Percentiles rank a stretch among this genome's conserved stretches.
phyloP scores from a whole-genome alignment of 2,113 vertebrate genomes.

The Grammomys dolichurus region DNA sequence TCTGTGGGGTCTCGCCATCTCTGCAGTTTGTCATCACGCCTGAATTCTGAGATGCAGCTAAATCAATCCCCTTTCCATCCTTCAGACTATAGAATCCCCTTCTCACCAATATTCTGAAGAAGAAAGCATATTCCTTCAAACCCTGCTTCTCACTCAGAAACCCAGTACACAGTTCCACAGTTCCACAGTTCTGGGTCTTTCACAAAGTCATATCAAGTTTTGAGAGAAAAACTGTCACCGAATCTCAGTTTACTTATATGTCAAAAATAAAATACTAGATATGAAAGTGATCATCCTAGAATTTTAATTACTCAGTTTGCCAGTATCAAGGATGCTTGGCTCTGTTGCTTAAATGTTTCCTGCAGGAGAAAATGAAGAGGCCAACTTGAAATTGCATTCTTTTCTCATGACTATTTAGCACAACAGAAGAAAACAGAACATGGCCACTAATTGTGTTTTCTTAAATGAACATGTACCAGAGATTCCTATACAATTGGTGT shows the following conservation, averaged over 20 bases:
- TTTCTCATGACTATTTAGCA: not conserved
- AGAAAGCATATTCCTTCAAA: not conserved
- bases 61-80: not conserved
- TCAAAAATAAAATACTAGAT: not conserved
- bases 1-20: fast-evolving
- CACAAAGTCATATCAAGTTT: not conserved
- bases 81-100: not conserved
- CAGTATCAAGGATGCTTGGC: not conserved
- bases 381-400: not conserved
- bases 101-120: not conserved
- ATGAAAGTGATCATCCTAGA: not conserved
- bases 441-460: not conserved
- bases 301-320: not conserved
- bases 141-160: not conserved
- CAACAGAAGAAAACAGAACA: not conserved
- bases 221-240: not conserved
- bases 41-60: not conserved
- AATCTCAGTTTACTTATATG: not conserved
- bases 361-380: not conserved
- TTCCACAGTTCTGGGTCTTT: not conserved
- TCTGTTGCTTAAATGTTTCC: not conserved
- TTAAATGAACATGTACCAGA: not conserved
- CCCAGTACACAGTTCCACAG: too few relatives aligned
- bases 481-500: not conserved
- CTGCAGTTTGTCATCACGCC: not conserved